phyloP scores from a whole-genome alignment of 2,113 vertebrate species.

The Phalacrocorax pelagicus region DNA sequence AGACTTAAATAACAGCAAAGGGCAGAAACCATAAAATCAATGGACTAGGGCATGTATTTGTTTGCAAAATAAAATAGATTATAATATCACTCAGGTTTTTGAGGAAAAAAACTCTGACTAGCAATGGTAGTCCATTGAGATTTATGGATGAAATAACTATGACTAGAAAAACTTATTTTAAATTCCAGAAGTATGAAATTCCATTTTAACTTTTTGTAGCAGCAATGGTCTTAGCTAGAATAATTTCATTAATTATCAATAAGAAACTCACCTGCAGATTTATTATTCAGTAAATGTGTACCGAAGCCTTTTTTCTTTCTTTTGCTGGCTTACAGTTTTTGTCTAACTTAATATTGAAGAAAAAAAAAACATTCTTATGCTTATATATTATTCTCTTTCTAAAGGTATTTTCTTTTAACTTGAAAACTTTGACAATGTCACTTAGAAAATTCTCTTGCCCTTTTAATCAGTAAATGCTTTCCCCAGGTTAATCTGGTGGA shows the following conservation, averaged over 20 bases:
- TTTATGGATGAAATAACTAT: background rate
- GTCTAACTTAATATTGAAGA: background rate
- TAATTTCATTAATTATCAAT: slow-evolving; percentile 52
- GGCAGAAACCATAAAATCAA: background rate
- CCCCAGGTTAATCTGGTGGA: background rate
- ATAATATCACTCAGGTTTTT: background rate
- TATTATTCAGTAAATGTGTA: slow-evolving; percentile 15
- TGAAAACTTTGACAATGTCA: background rate
- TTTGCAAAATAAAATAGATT: background rate
- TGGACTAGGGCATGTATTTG: background rate
- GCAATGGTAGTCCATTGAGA: background rate
- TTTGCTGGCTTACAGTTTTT: background rate
- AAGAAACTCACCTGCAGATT: slow-evolving; percentile 1
- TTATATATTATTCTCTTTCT: background rate
- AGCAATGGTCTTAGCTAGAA: background rate
- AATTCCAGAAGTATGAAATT: background rate
- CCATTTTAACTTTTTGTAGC: background rate
- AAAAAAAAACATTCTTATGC: background rate
- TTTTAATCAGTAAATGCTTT: background rate
- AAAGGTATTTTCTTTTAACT: background rate
- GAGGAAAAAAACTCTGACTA: background rate
- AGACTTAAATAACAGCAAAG: background rate
- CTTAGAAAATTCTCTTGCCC: background rate
- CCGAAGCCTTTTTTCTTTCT: background rate
- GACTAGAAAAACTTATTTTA: background rate